These are phyloP conservation scores for Egretta garzetta DNA, from an alignment of 2,113 vertebrate species.

Conservation along the genomic window DNA sequence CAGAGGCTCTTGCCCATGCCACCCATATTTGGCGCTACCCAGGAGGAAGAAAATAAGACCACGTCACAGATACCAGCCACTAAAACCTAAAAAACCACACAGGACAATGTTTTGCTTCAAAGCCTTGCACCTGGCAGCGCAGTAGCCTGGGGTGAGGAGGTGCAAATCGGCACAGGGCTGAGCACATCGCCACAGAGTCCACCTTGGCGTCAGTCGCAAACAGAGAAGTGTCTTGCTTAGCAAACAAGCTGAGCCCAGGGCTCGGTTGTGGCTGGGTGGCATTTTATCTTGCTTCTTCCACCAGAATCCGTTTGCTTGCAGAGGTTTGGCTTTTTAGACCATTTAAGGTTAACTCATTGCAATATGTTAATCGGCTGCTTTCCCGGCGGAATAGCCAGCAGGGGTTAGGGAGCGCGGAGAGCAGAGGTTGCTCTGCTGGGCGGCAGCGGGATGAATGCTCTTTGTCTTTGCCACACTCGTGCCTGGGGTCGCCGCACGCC, in stretches of 20 bases:
- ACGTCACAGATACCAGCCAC: background rate
- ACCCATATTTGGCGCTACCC: background rate
- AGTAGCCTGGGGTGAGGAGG: background rate
- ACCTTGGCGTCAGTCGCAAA: background rate
- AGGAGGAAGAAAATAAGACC: background rate
- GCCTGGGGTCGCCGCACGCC: background rate
- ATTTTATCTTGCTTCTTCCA: background rate
- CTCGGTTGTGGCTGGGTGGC: background rate
- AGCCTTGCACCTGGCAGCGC: background rate
- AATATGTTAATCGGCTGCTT: background rate
- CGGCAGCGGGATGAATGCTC: rapidly evolving
- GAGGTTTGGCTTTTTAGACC: slow-evolving; percentile 30
- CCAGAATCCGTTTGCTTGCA: slow-evolving; percentile 5
- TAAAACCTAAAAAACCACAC: background rate
- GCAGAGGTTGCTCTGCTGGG: background rate
- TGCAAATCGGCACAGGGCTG: background rate
- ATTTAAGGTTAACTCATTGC: slow-evolving; percentile 58
- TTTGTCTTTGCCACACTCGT: background rate
- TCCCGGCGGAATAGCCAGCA: background rate
- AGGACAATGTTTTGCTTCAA: background rate
- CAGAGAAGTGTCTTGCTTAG: background rate
- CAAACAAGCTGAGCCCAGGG: background rate
- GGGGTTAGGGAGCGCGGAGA: background rate
- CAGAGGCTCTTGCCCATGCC: background rate
- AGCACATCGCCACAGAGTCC: background rate